Evolutionary conservation across 2,888 invertebrate species (phyloP).

Genomic region (Cosmorhoe ocellata): DNA sequence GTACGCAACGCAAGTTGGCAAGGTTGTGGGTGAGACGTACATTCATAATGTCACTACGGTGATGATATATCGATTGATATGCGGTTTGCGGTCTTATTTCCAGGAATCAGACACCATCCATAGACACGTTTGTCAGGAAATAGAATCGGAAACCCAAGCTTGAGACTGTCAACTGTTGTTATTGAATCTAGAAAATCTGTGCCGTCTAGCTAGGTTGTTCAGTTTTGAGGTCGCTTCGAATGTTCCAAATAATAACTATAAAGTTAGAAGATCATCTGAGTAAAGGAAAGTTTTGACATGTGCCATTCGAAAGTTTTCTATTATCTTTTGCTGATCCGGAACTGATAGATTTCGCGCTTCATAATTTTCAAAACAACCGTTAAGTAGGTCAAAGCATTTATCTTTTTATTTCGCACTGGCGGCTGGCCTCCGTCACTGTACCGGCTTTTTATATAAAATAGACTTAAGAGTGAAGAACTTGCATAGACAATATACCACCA

Average conservation of each 20-base stretch:
- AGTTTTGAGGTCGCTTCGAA: too few relatives aligned
- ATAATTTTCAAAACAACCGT: constrained; percentile 29
- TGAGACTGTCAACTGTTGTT: too few relatives aligned
- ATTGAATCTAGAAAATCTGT: too few relatives aligned
- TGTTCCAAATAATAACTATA: too few relatives aligned
- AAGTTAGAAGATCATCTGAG: too few relatives aligned
- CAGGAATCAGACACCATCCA: constrained; percentile 19
- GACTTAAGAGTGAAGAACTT: not conserved
- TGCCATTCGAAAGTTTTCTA: constrained; percentile 27
- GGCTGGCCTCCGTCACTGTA: not conserved
- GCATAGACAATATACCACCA: too few relatives aligned
- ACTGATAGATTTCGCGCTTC: constrained; percentile 24
- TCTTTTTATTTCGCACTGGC: constrained; percentile 12
- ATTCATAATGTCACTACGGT: constrained; percentile 33
- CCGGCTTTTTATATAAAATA: not conserved
- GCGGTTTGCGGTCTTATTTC: constrained; percentile 34
- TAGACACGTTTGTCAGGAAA: constrained; percentile 2
- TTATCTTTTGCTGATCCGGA: constrained; percentile 18
- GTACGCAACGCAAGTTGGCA: constrained; percentile 15
- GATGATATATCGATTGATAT: constrained; percentile 34
- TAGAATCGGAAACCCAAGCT: constrained; percentile 2
- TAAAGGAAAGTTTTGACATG: constrained; percentile 9
- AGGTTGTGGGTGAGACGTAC: constrained; percentile 25
- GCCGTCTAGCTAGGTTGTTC: too few relatives aligned
- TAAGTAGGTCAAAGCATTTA: constrained; percentile 13